These are phyloP conservation scores for Drosophila lowei DNA, from an alignment of 1,140 invertebrate species.

Conservation along the genomic window DNA sequence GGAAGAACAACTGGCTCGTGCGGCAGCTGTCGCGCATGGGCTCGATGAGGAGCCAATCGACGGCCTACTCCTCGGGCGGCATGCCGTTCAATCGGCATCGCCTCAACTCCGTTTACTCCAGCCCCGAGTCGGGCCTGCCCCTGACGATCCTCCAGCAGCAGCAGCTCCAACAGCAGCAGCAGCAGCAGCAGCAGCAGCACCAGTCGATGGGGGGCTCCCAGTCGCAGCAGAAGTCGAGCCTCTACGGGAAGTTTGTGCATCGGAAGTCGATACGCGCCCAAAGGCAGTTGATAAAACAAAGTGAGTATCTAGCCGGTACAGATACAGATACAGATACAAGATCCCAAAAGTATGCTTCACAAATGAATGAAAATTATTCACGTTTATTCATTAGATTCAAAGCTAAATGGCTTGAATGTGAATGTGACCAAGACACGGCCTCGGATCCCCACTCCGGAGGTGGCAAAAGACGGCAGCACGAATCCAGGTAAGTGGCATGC, in stretches of 20 bases:
- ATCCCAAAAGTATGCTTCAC: conserved; percentile 22
- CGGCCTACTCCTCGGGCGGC: conserved; percentile 91
- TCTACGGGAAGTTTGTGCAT: conserved; percentile 91
- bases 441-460: conserved; percentile 93
- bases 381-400: conserved; percentile 61
- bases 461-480: conserved; percentile 89
- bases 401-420: conserved; percentile 86
- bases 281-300: conserved; percentile 86
- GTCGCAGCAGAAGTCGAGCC: conserved; percentile 86
- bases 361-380: not conserved
- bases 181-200: conserved; percentile 61
- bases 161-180: conserved; percentile 75
- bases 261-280: conserved; percentile 90
- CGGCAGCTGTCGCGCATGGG: conserved; percentile 92
- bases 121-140: conserved; percentile 87
- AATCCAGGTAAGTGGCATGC: conserved; percentile 73
- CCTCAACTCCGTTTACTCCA: conserved; percentile 90
- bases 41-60: conserved; percentile 91
- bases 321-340: too few relatives aligned
- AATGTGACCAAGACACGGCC: conserved; percentile 89
- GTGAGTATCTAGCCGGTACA: conserved; percentile 75
- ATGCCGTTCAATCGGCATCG: conserved; percentile 89
- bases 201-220: conserved; percentile 56
- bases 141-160: conserved; percentile 76
- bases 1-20: conserved; percentile 95